These are phyloP conservation scores for Prunella fulvescens DNA, from an alignment of 2,113 vertebrate genomes.

Conservation along the genomic window DNA sequence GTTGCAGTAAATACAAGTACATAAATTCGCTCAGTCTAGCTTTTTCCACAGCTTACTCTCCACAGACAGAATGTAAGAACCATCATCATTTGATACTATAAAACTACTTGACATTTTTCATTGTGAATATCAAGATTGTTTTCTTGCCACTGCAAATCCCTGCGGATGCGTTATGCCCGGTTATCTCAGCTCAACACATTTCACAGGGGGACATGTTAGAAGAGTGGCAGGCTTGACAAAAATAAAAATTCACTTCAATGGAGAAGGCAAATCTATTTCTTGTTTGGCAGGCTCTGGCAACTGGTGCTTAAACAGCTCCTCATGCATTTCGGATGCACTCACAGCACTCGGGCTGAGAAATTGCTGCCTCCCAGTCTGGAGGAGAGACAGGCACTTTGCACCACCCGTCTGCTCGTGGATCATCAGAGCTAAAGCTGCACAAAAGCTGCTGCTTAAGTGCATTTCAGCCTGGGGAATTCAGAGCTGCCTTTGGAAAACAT, in stretches of 20 bases:
- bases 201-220: not conserved
- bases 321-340: not conserved
- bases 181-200: slow-evolving; percentile 38
- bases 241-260: slow-evolving; percentile 23
- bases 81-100: not conserved
- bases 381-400: not conserved
- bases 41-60: not conserved
- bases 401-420: not conserved
- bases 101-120: slow-evolving; percentile 15
- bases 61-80: not conserved
- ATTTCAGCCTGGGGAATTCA: not conserved
- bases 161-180: not conserved
- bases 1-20: not conserved
- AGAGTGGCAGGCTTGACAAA: slow-evolving; percentile 10
- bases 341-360: not conserved
- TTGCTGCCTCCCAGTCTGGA: not conserved
- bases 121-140: not conserved
- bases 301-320: not conserved
- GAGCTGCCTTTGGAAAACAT: not conserved
- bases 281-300: slow-evolving; percentile 10
- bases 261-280: not conserved
- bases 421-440: not conserved
- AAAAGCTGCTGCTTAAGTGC: not conserved
- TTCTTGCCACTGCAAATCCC: not conserved
- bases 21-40: not conserved